These are phyloP conservation scores for Karalla daura DNA, from an alignment of 2,797 vertebrate species.

Conservation along the genomic window DNA sequence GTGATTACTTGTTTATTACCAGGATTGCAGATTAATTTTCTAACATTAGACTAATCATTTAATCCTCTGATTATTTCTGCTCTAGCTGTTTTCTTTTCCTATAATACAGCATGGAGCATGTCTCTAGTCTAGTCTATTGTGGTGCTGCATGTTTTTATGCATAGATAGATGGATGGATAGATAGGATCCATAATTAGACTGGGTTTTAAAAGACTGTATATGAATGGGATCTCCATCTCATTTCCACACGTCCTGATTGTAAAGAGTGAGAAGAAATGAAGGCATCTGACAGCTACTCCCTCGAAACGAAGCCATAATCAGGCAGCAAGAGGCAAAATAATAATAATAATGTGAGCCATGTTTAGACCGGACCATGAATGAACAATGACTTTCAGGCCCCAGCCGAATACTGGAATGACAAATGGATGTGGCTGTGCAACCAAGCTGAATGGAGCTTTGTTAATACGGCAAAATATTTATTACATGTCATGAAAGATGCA, in stretches of 20 bases:
- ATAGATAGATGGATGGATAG: no score
- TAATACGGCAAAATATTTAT: slow-evolving; percentile 73
- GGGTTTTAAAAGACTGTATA: no score
- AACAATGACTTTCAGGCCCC: slow-evolving; percentile 57
- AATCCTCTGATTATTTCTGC: not conserved
- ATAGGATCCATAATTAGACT: no score
- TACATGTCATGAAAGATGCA: slow-evolving; percentile 67
- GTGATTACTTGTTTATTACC: not conserved
- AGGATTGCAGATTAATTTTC: not conserved
- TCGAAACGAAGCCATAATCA: slow-evolving; percentile 30
- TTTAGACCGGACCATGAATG: slow-evolving; percentile 60
- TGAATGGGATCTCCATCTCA: no score
- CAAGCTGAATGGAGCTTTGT: slow-evolving; percentile 53
- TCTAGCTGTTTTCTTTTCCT: not conserved
- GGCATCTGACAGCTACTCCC: not conserved
- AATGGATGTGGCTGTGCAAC: slow-evolving; percentile 52
- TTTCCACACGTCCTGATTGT: not conserved
- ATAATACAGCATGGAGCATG: no score
- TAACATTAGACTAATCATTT: not conserved
- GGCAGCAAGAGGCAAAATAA: slow-evolving; percentile 29
- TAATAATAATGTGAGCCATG: slow-evolving; percentile 28
- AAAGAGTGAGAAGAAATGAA: not conserved
- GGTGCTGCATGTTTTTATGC: no score
- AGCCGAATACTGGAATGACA: slow-evolving; percentile 48
- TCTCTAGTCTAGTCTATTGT: no score